Conservation (phyloP, 2,888 invertebrate genomes). For the Sesia apiformis region DNA sequence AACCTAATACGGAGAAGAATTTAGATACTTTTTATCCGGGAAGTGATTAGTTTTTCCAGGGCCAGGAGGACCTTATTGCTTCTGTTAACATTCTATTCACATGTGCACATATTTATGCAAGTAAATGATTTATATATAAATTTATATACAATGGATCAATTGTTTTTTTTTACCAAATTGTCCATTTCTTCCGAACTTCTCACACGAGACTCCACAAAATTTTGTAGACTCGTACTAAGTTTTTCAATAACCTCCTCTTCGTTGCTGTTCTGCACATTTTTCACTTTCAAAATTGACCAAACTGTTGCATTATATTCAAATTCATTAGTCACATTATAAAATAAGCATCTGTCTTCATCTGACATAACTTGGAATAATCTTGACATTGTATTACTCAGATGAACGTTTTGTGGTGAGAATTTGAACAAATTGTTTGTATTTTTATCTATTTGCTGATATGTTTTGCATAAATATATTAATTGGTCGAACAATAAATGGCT, state of each 20-base stretch:
- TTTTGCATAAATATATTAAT: no score
- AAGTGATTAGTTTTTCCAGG: no score
- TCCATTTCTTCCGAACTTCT: neutral
- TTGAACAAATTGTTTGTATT: slow-evolving; percentile 15
- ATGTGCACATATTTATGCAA: no score
- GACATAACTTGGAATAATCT: slow-evolving; percentile 31
- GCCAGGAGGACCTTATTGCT: no score
- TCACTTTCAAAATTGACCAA: slow-evolving; percentile 36
- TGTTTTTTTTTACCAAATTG: neutral
- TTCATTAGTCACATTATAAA: slow-evolving; percentile 29
- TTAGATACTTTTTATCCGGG: no score
- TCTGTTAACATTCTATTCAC: no score
- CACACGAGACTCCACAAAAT: neutral
- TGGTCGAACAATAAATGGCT: no score
- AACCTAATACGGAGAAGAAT: no score
- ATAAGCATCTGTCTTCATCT: slow-evolving; percentile 29
- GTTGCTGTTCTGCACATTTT: slow-evolving; percentile 24
- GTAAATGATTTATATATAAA: no score
- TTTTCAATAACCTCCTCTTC: neutral
- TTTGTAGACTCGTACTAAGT: neutral
- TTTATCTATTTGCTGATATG: no score
- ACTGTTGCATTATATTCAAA: slow-evolving; percentile 23
- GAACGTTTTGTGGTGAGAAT: slow-evolving; percentile 38
- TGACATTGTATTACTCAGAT: slow-evolving; percentile 30
- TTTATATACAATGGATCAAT: no score